phyloP scores from a whole-genome alignment of 2,888 invertebrate species.

The Stenurella melanura region DNA sequence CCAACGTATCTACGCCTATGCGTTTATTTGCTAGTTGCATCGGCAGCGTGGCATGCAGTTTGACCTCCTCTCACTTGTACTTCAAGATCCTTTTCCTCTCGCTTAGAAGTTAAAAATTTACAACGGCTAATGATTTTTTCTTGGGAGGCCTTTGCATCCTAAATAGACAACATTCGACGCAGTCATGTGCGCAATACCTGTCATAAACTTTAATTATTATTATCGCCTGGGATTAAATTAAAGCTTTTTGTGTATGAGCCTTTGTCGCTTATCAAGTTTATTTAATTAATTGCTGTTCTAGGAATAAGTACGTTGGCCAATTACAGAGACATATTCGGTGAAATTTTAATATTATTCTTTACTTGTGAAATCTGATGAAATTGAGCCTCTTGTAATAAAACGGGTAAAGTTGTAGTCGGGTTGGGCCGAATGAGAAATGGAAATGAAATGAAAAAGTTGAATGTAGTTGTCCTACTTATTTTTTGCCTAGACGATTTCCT shows the following conservation, averaged over 20 bases:
- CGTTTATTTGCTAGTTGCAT: constrained; percentile 8
- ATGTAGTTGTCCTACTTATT: too few relatives aligned
- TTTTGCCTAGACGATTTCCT: too few relatives aligned
- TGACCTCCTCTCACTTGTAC: constrained; percentile 44
- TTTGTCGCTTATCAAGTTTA: constrained; percentile 5
- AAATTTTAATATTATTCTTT: too few relatives aligned
- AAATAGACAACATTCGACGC: constrained; percentile 38
- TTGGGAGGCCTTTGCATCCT: constrained; percentile 11
- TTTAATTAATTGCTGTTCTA: constrained; percentile 2
- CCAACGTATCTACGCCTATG: neutral
- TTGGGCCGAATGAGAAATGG: too few relatives aligned
- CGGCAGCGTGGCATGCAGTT: constrained; percentile 32
- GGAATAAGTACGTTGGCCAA: too few relatives aligned
- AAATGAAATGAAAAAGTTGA: too few relatives aligned
- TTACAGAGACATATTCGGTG: too few relatives aligned
- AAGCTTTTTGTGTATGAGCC: constrained; percentile 24
- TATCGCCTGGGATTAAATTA: neutral
- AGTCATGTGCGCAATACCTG: constrained; percentile 36
- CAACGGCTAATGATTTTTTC: constrained; percentile 13
- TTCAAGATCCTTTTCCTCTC: constrained; percentile 36
- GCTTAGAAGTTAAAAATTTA: constrained; percentile 16
- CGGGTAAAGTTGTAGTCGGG: too few relatives aligned
- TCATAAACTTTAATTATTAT: constrained; percentile 36
- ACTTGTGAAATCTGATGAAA: too few relatives aligned
- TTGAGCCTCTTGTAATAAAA: too few relatives aligned